Conservation (phyloP, 2,797 vertebrate species). For the Gymnocypris eckloni region DNA sequence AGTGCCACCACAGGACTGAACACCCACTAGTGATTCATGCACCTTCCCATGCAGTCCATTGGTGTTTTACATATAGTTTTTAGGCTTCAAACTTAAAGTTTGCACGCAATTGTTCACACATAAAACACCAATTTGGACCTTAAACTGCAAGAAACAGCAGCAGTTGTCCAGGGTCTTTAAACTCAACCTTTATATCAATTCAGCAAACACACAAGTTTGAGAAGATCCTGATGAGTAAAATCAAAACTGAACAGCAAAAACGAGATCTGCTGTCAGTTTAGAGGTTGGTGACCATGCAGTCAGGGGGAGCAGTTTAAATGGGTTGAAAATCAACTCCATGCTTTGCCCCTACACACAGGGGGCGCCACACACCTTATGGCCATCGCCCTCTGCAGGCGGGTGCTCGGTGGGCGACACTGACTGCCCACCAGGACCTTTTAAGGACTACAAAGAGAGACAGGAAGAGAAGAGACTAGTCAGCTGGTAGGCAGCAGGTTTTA, state of each 20-base stretch:
- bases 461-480: constrained; percentile 62
- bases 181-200: background rate
- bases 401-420: constrained; percentile 85
- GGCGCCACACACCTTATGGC: constrained; percentile 87
- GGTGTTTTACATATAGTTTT: background rate
- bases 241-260: constrained; percentile 22
- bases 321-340: constrained; percentile 60
- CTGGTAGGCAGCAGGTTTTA: constrained; percentile 27
- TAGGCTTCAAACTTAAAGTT: background rate
- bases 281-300: constrained; percentile 40
- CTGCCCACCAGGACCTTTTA: constrained; percentile 90
- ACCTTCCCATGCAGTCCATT: background rate
- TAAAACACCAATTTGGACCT: background rate
- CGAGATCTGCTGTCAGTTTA: constrained; percentile 13
- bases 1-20: background rate
- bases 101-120: background rate
- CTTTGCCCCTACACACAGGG: constrained; percentile 73
- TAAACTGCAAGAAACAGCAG: background rate
- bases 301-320: background rate
- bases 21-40: background rate
- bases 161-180: background rate
- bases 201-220: background rate
- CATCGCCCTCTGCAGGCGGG: constrained; percentile 85
- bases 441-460: constrained; percentile 80
- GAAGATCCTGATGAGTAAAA: background rate